These are phyloP conservation scores for Botia kubotai DNA, from an alignment of 2,797 vertebrate species.

Conservation along the genomic window DNA sequence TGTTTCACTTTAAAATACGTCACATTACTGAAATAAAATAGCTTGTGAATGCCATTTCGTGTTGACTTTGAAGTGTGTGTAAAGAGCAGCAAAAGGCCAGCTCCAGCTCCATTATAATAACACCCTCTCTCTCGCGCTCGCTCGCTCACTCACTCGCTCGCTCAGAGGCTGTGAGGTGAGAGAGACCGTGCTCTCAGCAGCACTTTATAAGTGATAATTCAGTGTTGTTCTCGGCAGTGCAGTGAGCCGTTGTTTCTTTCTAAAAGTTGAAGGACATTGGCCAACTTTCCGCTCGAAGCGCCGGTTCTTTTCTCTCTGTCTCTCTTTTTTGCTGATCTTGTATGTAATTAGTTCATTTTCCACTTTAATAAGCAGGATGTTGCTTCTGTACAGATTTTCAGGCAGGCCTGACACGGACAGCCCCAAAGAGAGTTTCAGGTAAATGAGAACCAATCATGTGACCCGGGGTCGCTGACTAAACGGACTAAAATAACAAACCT, in stretches of 20 bases:
- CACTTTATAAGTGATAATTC: conserved; percentile 64
- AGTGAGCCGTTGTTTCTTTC: conserved; percentile 59
- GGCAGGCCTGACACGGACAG: conserved; percentile 39
- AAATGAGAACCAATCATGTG: conserved; percentile 56
- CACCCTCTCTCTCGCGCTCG: conserved; percentile 1
- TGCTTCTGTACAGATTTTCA: conserved; percentile 56
- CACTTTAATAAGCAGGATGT: conserved; percentile 66
- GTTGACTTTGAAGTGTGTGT: conserved; percentile 9
- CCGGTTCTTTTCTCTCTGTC: conserved; percentile 31
- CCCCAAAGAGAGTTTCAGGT: conserved; percentile 53
- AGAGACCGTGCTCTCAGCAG: conserved; percentile 46
- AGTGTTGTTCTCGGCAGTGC: conserved; percentile 50
- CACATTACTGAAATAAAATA: conserved; percentile 4
- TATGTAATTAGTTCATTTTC: conserved; percentile 67
- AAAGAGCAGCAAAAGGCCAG: neutral
- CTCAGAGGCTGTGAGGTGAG: conserved; percentile 34
- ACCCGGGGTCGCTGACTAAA: conserved; percentile 39
- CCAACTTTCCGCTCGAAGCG: conserved; percentile 49
- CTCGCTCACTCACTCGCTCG: conserved; percentile 20
- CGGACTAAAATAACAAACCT: conserved; percentile 14
- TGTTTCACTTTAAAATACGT: neutral
- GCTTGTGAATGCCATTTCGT: neutral
- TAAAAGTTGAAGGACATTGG: conserved; percentile 61
- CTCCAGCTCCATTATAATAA: neutral
- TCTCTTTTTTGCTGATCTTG: conserved; percentile 58